Evolutionary conservation across 1,140 invertebrate genomes (phyloP), one percentile per base, ranked within the genome.

Genomic region (Schlechtendalia chinensis): DNA sequence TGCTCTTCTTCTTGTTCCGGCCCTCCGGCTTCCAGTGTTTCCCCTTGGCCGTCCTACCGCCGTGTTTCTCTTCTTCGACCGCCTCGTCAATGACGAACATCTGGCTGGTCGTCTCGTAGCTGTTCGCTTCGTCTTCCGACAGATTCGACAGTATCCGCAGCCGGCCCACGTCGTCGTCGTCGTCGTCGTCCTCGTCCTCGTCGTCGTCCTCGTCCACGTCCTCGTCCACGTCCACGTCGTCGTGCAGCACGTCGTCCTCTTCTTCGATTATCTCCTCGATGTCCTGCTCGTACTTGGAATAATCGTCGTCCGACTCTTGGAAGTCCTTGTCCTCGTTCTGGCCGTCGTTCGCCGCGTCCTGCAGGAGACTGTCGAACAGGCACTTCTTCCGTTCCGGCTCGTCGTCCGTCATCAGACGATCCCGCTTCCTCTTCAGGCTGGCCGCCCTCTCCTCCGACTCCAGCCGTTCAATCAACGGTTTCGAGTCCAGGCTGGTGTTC

Each of bases 1-100:
- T 84, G 50, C 83, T 84, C 81, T 83, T 82, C 39, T 65, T 82
- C 5, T 79, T 79, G 19, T 53, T 72, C 45, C 82, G 16, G 24
- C 79, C 50, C 75, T 65, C 50, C 19, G 45, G 22, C 56, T 72
- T 75, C 39, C 29, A 65, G 32, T 71, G 58, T 63, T 80, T 82
- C n/a, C 69, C 67, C n/a, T 75, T 82, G 63, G 19, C 14, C n/a
- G n/a, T n/a, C n/a, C n/a, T n/a, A n/a, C n/a, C n/a, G n/a, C n/a
- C 77, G 81, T 67, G 50, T 75, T 81, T 80, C 77, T 82, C 59
- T 81, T 81, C 61, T 69, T 82, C 74, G 5, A 67, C 29, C 16
- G 71, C 61, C 53, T 82, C 81, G 53, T 82, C 81, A 16, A 82
- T 82, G 24, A 82, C 77, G 11, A 80, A 80, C 47, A 59, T 80